A percentile compares a stretch with the other conserved stretches of the same genome.
Conservation (phyloP, 2,797 vertebrate genomes). For the Sebastes trivittatus region DNA sequence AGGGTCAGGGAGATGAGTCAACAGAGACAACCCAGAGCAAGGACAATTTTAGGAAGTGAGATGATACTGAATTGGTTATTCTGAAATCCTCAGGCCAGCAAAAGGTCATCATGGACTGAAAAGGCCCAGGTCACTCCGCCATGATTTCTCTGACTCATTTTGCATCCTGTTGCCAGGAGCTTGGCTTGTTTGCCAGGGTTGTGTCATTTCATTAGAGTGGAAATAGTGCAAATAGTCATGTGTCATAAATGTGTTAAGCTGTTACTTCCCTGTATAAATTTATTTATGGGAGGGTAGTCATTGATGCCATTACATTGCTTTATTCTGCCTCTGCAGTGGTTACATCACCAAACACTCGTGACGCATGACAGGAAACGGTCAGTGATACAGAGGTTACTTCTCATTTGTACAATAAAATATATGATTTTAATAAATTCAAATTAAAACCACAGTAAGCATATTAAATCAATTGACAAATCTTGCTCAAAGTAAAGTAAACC, state of each 20-base stretch:
- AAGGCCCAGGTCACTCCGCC: neutral
- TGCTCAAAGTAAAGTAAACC: neutral
- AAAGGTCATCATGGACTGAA: neutral
- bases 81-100: neutral
- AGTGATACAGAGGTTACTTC: neutral
- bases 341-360: neutral
- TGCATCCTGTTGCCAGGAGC: neutral
- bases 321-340: neutral
- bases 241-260: neutral
- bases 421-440: neutral
- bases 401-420: neutral
- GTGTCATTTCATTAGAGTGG: neutral
- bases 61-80: neutral
- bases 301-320: constrained; percentile 2
- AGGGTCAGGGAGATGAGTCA: neutral
- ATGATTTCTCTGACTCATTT: constrained; percentile 13
- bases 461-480: neutral
- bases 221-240: constrained; percentile 15
- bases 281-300: neutral
- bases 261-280: constrained; percentile 11
- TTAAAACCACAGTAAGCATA: neutral
- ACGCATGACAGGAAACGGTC: constrained; percentile 1
- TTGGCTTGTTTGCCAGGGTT: neutral
- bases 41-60: neutral
- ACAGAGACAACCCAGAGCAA: neutral